Percentiles rank a stretch among this genome's conserved stretches.
Conservation (phyloP, 2,797 vertebrate genomes). For the Schizopygopsis pylzovi region DNA sequence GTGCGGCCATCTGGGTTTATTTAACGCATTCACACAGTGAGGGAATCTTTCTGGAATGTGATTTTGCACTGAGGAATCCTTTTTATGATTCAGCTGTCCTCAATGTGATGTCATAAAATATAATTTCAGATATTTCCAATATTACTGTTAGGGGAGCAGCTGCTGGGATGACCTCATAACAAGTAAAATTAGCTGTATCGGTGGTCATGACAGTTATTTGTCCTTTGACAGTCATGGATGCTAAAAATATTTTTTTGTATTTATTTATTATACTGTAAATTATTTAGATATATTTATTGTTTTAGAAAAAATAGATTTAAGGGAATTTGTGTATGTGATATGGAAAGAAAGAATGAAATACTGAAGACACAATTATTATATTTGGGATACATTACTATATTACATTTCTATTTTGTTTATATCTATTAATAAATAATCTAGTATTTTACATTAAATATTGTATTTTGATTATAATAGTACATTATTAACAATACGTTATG, state of each 20-base stretch:
- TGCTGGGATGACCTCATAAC: conserved; percentile 42
- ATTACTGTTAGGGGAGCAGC: conserved; percentile 49
- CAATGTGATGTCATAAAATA: conserved; percentile 55
- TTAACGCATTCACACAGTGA: conserved; percentile 46
- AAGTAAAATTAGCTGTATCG: neutral
- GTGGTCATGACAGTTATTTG: conserved; percentile 19
- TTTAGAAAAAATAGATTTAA: neutral
- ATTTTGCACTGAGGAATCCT: conserved; percentile 50
- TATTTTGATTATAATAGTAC: no score
- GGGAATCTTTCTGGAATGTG: conserved; percentile 58
- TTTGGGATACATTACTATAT: no score
- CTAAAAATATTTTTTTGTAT: neutral
- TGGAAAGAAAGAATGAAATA: neutral
- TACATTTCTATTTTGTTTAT: no score
- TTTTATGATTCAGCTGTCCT: conserved; percentile 63
- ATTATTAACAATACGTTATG: no score
- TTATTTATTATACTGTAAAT: neutral
- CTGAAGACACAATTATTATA: neutral
- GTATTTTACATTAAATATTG: neutral
- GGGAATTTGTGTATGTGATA: neutral
- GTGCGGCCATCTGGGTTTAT: conserved; percentile 42
- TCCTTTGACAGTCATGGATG: neutral
- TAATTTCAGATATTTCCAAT: conserved; percentile 52
- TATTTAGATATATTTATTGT: neutral
- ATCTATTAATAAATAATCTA: neutral